Conservation (phyloP, 2,888 invertebrate species). For the Anorthoa munda region DNA sequence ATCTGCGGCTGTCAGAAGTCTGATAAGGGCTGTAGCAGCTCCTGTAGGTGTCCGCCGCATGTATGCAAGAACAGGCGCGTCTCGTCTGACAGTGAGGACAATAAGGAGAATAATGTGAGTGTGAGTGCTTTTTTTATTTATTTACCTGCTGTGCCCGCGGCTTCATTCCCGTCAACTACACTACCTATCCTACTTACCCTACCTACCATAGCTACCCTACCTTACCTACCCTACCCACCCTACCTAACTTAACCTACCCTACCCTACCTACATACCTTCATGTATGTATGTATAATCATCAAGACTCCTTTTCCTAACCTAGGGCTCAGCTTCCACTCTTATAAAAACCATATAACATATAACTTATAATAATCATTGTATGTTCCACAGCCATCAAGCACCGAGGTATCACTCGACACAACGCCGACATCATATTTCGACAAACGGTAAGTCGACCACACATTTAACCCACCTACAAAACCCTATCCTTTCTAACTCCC, state of each 20-base stretch:
- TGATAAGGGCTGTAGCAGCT: constrained; percentile 80
- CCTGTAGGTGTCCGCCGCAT: constrained; percentile 90
- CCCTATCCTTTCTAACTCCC: constrained; percentile 46
- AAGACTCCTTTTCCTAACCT: no score
- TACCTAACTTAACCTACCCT: no score
- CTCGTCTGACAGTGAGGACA: constrained; percentile 79
- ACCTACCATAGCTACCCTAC: no score
- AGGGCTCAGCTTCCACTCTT: no score
- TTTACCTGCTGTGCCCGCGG: no score
- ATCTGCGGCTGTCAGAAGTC: constrained; percentile 92
- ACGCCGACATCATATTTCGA: constrained; percentile 83
- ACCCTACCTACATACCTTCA: no score
- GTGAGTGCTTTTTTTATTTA: no score
- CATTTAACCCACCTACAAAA: constrained; percentile 16
- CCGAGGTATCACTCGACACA: constrained; percentile 75
- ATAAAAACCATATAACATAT: no score
- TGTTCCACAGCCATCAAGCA: constrained; percentile 80
- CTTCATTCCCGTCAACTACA: no score
- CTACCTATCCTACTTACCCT: no score
- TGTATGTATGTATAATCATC: no score
- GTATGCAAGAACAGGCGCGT: constrained; percentile 82
- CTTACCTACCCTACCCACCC: no score
- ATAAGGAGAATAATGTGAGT: constrained; percentile 81
- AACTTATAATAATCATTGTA: neutral
- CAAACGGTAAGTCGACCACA: constrained; percentile 77